A percentile compares a stretch with the other conserved stretches of the same genome.
These are phyloP conservation scores for Clivina fossor DNA, from an alignment of 2,888 invertebrate species.

Conservation along the genomic window DNA sequence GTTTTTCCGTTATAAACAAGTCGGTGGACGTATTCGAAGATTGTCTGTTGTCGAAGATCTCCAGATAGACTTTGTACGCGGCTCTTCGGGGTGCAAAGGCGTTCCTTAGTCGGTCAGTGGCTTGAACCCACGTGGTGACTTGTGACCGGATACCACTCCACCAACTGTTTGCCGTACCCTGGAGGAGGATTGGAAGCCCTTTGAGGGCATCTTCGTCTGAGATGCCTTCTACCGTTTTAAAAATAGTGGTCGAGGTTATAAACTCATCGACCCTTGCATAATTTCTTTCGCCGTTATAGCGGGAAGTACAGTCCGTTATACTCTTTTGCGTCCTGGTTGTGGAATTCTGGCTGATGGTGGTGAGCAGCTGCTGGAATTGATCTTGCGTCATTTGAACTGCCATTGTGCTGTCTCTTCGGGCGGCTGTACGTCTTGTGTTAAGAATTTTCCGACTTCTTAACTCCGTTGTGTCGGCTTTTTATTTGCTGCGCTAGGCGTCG, in stretches of 20 bases:
- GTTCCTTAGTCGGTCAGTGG: constrained; percentile 24
- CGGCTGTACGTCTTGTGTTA: too few relatives aligned
- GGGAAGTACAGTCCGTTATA: constrained; percentile 1
- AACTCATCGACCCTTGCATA: constrained; percentile 34
- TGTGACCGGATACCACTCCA: constrained; percentile 35
- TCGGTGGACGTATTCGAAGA: constrained; percentile 19
- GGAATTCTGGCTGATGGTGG: not conserved
- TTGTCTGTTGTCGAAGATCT: constrained; percentile 36
- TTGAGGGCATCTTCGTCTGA: constrained; percentile 34
- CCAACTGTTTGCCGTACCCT: constrained; percentile 32
- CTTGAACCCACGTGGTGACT: constrained; percentile 33
- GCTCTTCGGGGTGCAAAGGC: constrained; percentile 37
- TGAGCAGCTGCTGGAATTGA: constrained; percentile 2
- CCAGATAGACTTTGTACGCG: constrained; percentile 36
- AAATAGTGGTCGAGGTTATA: constrained; percentile 28
- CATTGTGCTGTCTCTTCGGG: too few relatives aligned
- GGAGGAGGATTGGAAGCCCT: constrained; percentile 34
- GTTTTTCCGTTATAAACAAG: constrained; percentile 10
- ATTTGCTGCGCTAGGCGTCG: too few relatives aligned
- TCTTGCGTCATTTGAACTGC: constrained; percentile 3
- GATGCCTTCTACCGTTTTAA: constrained; percentile 24
- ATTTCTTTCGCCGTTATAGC: constrained; percentile 7
- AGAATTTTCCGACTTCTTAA: too few relatives aligned
- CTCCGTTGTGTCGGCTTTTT: too few relatives aligned
- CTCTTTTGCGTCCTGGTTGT: not conserved